These are phyloP conservation scores for Choloepus hoffmanni DNA, from an alignment of 2,113 vertebrate genomes.

Conservation along the genomic window DNA sequence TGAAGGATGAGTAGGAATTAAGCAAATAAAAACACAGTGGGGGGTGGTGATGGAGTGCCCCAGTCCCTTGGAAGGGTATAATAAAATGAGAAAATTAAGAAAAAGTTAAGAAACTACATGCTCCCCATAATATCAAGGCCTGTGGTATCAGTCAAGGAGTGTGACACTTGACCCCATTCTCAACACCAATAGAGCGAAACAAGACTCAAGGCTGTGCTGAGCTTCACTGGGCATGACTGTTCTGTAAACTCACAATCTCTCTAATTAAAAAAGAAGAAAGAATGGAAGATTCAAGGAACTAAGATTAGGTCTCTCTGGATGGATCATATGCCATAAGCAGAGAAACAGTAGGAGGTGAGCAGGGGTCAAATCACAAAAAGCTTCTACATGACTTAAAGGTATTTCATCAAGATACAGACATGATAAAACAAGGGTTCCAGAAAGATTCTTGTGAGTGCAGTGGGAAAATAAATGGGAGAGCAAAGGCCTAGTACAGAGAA, in stretches of 20 bases:
- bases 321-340: background rate
- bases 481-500: background rate
- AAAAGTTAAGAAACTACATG: background rate
- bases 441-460: background rate
- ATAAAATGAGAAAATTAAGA: background rate
- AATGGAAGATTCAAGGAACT: rapidly evolving
- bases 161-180: background rate
- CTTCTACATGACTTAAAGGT: background rate
- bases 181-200: background rate
- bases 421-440: background rate
- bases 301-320: background rate
- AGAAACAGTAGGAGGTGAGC: background rate
- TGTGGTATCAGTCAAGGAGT: background rate
- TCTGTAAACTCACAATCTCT: too few species aligned
- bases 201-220: background rate
- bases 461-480: background rate
- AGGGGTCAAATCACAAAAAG: background rate
- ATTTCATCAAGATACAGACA: background rate
- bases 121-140: background rate
- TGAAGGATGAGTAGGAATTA: background rate
- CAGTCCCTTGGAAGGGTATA: background rate
- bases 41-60: background rate
- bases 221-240: background rate
- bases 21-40: background rate
- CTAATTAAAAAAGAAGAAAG: background rate